Base-by-base conservation (phyloP, 2,113 vertebrate species). In the Choloepus hoffmanni region DNA sequence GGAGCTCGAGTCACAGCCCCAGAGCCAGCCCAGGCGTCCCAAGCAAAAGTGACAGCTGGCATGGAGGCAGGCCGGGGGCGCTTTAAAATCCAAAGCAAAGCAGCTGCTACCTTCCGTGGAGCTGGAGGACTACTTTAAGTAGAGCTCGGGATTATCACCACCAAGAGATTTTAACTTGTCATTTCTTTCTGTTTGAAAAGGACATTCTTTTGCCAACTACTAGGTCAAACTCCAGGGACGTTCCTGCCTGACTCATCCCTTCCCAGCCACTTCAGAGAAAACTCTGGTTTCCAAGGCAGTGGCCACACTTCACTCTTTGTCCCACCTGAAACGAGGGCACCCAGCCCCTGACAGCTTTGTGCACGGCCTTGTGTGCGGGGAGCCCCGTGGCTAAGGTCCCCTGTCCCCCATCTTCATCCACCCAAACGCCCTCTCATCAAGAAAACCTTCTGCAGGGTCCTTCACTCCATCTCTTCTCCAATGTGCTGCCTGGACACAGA, bases 361-460 rank as follows among this genome's bases (percentile, higher is more conserved):
- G 50, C 2, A 7, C 13, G 50, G 50, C 50, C 50, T 50, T 13
- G 10, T 50, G 50, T 10, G 50, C 13, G 9, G 50, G 50, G 50
- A 50, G 13, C 10, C 50, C 50, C 13, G 50, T 50, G 9, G 13
- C 50, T 13, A 50, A 13, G 10, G 50, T 10, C 50, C 50, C 50
- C 50, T 10, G 9, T 50, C 10, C 50, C 50, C 50, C 50, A 13
- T 10, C 9, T 50, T 13, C 9, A 10, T 13, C 50, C 50, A 50
- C 50, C 50, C 13, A 7, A 50, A 50, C 6, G 50, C 50, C 50
- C 50, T 13, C 50, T 50, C 50, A 43, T 1, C 55, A 58, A 4
- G 10, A 15, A 55, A 11, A 62, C n/a, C 62, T 79, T 50, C 58
- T 8, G 10, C 1, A 1, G 0, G 10, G 16, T 1, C 23, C 4